A percentile compares a stretch with the other conserved stretches of the same genome.
These are phyloP conservation scores for Enteromius fasciolatus DNA, from an alignment of 2,797 vertebrate genomes.

Conservation along the genomic window DNA sequence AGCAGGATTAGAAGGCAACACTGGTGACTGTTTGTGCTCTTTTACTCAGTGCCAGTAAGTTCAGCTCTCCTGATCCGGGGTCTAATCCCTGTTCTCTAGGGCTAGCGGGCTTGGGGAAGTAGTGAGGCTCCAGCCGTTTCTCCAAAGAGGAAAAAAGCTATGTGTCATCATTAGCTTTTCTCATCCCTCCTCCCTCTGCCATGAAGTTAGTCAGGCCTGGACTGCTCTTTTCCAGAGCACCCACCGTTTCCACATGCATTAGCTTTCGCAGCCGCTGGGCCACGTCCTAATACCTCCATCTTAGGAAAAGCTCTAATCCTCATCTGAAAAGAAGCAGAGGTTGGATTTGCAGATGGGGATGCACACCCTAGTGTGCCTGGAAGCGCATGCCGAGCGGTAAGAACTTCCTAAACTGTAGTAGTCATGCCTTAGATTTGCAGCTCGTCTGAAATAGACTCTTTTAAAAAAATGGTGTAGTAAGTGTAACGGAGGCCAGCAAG, in stretches of 20 bases:
- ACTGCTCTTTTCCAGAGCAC: conserved; percentile 73
- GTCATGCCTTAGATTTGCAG: conserved; percentile 26
- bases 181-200: conserved; percentile 68
- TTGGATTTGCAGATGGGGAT: conserved; percentile 64
- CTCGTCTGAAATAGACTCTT: background rate
- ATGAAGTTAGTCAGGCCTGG: conserved; percentile 65
- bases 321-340: conserved; percentile 69
- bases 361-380: conserved; percentile 59
- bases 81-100: conserved; percentile 75
- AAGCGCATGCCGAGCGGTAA: background rate
- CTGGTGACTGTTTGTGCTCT: conserved; percentile 67
- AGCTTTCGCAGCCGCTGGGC: conserved; percentile 68
- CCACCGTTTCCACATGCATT: conserved; percentile 72
- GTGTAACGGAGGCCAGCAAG: too few species aligned
- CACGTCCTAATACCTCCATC: conserved; percentile 72
- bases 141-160: conserved; percentile 64
- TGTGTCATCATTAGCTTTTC: conserved; percentile 76
- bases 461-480: background rate
- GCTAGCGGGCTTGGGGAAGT: conserved; percentile 65
- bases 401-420: conserved; percentile 32
- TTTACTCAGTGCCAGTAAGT: conserved; percentile 70
- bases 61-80: conserved; percentile 68
- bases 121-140: conserved; percentile 64
- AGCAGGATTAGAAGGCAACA: conserved; percentile 65
- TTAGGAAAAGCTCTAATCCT: conserved; percentile 75